These are phyloP conservation scores for Platyscapa corneri DNA, from an alignment of 1,140 invertebrate species.

Conservation along the genomic window DNA sequence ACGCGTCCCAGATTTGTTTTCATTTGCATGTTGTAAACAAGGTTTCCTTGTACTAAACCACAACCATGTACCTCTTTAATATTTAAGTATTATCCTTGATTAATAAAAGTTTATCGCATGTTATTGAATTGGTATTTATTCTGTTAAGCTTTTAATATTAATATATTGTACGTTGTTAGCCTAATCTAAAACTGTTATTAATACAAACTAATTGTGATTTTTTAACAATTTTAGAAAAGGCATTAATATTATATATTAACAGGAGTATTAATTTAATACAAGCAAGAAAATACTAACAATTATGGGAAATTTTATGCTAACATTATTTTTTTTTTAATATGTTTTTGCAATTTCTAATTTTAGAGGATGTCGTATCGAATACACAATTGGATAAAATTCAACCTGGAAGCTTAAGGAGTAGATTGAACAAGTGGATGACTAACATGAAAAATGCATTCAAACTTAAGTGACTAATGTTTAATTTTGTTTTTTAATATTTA, in stretches of 20 bases:
- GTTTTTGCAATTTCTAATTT: conserved; percentile 16
- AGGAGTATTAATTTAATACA: too few species aligned
- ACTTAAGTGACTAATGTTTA: neutral
- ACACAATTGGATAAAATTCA: neutral
- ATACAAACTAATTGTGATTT: too few species aligned
- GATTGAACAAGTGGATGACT: neutral
- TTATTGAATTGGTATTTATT: neutral
- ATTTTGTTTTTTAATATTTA: neutral
- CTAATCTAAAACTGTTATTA: too few species aligned
- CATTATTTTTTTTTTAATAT: neutral
- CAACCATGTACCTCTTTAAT: conserved; percentile 24
- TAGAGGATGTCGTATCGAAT: conserved; percentile 35
- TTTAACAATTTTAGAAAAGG: neutral
- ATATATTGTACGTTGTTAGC: neutral
- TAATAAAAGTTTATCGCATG: conserved; percentile 48
- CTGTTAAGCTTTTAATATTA: neutral
- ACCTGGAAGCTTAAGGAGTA: conserved; percentile 29
- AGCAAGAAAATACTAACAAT: too few species aligned
- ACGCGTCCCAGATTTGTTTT: conserved; percentile 9
- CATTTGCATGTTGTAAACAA: conserved; percentile 47
- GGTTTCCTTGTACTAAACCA: conserved; percentile 23
- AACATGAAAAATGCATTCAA: neutral
- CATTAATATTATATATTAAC: neutral
- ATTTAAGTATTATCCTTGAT: conserved; percentile 25
- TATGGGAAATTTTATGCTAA: too few species aligned